Evolutionary conservation across 30 jellyfish, hydroid and myxozoan species (phyloP).

Genomic region (Cassiopea xamachana): DNA sequence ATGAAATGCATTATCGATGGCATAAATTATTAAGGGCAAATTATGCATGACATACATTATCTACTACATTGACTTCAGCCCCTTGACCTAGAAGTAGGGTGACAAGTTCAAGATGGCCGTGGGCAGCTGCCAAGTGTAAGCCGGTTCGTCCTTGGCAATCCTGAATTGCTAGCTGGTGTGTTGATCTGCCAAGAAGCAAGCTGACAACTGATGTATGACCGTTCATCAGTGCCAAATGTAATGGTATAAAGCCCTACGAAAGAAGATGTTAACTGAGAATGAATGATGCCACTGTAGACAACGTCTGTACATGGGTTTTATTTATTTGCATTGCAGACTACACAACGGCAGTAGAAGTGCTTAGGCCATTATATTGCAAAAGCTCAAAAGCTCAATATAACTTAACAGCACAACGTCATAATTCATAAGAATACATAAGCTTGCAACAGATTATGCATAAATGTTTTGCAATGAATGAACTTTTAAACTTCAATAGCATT

Average conservation of each 20-base stretch:
- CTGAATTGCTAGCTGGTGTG: conserved; percentile 83
- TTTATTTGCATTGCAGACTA: too few relatives aligned
- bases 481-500: not conserved
- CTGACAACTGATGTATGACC: conserved; percentile 93
- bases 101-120: conserved; percentile 91
- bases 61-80: conserved; percentile 88
- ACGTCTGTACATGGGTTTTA: too few relatives aligned
- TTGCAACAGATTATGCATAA: too few relatives aligned
- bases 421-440: too few relatives aligned
- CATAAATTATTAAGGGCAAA: not conserved
- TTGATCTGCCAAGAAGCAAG: conserved; percentile 84
- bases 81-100: conserved; percentile 98
- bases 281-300: too few relatives aligned
- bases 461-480: too few relatives aligned
- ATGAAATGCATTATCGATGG: too few relatives aligned
- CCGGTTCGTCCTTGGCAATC: conserved; percentile 87
- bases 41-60: conserved; percentile 56
- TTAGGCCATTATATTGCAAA: too few relatives aligned
- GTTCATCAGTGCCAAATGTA: conserved; percentile 84
- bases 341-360: too few relatives aligned
- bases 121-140: conserved; percentile 90
- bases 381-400: too few relatives aligned
- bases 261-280: not conserved
- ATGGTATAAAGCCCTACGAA: conserved; percentile 81
- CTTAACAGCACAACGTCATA: too few relatives aligned